These are phyloP conservation scores for Argyrosomus japonicus DNA, from an alignment of 2,113 vertebrate genomes.

Conservation along the genomic window DNA sequence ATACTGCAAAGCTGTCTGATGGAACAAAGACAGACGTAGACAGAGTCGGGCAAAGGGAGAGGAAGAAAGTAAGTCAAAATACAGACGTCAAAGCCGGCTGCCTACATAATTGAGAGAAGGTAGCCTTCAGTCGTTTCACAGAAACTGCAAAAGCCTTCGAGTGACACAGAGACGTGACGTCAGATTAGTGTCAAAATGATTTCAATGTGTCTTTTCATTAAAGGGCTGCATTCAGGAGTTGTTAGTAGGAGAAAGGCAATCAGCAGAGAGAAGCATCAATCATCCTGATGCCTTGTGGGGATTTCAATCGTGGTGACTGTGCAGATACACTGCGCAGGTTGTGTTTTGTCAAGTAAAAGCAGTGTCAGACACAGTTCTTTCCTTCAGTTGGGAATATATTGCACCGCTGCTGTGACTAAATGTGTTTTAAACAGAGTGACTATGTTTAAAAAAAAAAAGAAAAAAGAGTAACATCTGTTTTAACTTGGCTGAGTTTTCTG, in stretches of 20 bases:
- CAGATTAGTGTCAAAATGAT: slow-evolving; percentile 58
- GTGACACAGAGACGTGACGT: slow-evolving; percentile 23
- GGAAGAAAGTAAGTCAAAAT: slow-evolving; percentile 11
- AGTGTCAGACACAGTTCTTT: slow-evolving; percentile 18
- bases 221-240: slow-evolving; percentile 19
- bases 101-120: slow-evolving; percentile 52
- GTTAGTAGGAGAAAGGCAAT: slow-evolving; percentile 45
- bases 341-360: slow-evolving; percentile 46
- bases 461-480: slow-evolving; percentile 4
- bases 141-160: slow-evolving; percentile 24
- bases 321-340: slow-evolving; percentile 19
- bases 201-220: slow-evolving; percentile 50
- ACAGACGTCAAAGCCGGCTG: slow-evolving; percentile 43
- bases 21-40: slow-evolving; percentile 14
- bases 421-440: background rate
- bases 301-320: slow-evolving; percentile 46
- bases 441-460: slow-evolving; percentile 1
- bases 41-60: slow-evolving; percentile 12
- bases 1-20: slow-evolving; percentile 37
- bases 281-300: slow-evolving; percentile 27
- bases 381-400: slow-evolving; percentile 23
- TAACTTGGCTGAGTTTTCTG: background rate
- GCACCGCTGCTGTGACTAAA: background rate
- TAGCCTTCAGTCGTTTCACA: slow-evolving; percentile 32
- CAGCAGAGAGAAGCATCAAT: slow-evolving; percentile 59